Percentiles rank a stretch among this genome's conserved stretches.
These are phyloP conservation scores for Trematocara caparti DNA, from an alignment of 2,797 vertebrate genomes.

Conservation along the genomic window DNA sequence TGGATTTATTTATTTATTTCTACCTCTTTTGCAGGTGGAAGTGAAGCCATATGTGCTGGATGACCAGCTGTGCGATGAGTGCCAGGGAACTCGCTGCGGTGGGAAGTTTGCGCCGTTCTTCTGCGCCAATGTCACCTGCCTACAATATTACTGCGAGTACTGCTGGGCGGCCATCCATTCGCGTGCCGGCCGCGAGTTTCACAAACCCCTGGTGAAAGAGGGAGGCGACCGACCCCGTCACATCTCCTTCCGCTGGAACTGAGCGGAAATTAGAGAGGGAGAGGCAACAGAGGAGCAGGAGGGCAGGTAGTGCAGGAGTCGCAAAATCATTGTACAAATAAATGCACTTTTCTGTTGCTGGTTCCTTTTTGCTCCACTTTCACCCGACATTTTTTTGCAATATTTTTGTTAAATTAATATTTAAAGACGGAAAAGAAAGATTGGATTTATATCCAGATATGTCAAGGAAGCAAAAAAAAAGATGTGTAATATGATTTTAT, in stretches of 20 bases:
- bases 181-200: slow-evolving; percentile 96
- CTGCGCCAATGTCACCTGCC: slow-evolving; percentile 99
- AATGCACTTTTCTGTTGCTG: slow-evolving; percentile 99
- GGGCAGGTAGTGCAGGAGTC: slow-evolving; percentile 77
- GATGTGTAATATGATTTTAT: slow-evolving; percentile 74
- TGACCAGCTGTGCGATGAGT: slow-evolving; percentile 99
- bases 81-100: slow-evolving; percentile 97
- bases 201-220: slow-evolving; percentile 99
- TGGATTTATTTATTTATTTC: background rate
- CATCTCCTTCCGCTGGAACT: slow-evolving; percentile 99
- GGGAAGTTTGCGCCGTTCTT: slow-evolving; percentile 99
- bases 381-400: slow-evolving; percentile 48
- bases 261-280: slow-evolving; percentile 55
- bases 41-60: slow-evolving; percentile 99
- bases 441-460: slow-evolving; percentile 73
- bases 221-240: slow-evolving; percentile 97
- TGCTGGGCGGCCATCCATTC: slow-evolving; percentile 99
- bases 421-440: slow-evolving; percentile 75
- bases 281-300: slow-evolving; percentile 61
- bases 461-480: slow-evolving; percentile 66
- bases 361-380: slow-evolving; percentile 82
- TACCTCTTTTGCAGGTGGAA: slow-evolving; percentile 85
- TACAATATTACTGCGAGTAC: slow-evolving; percentile 99
- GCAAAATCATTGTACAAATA: slow-evolving; percentile 86
- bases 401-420: slow-evolving; percentile 61